Conservation (phyloP, 2,888 invertebrate genomes). For the Scotopteryx bipunctaria region DNA sequence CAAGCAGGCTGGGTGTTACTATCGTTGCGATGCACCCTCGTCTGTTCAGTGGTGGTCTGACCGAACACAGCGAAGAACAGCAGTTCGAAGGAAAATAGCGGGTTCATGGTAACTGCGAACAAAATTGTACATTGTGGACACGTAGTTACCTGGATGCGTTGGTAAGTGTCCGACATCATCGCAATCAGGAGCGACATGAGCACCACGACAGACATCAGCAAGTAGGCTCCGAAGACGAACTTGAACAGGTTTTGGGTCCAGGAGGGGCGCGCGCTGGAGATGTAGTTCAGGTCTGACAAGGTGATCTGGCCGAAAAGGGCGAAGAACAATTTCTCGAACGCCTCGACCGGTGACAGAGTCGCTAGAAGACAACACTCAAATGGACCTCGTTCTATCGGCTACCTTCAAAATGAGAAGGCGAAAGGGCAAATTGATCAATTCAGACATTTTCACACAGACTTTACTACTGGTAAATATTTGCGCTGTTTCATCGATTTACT, state of each 20-base stretch:
- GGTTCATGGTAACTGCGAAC: slow-evolving; percentile 95
- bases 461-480: not conserved
- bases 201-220: slow-evolving; percentile 99
- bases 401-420: slow-evolving; percentile 9
- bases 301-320: slow-evolving; percentile 98
- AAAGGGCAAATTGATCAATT: slow-evolving; percentile 63
- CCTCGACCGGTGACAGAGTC: slow-evolving; percentile 94
- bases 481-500: slow-evolving; percentile 52
- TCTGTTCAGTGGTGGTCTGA: slow-evolving; percentile 92
- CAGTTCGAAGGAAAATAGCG: slow-evolving; percentile 96
- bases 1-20: slow-evolving; percentile 88
- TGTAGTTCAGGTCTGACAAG: slow-evolving; percentile 91
- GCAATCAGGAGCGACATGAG: slow-evolving; percentile 99
- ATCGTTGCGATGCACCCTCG: slow-evolving; percentile 86
- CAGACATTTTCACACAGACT: too few relatives aligned
- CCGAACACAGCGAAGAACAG: slow-evolving; percentile 99
- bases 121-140: slow-evolving; percentile 63
- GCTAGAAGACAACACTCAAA: slow-evolving; percentile 85
- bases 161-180: slow-evolving; percentile 99
- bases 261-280: slow-evolving; percentile 86
- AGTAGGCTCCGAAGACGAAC: slow-evolving; percentile 97
- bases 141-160: slow-evolving; percentile 96
- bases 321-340: slow-evolving; percentile 98
- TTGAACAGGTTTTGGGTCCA: slow-evolving; percentile 95
- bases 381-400: slow-evolving; percentile 65